phyloP scores from a whole-genome alignment of 2,113 vertebrate species.

The Psilopsiagon aymara region DNA sequence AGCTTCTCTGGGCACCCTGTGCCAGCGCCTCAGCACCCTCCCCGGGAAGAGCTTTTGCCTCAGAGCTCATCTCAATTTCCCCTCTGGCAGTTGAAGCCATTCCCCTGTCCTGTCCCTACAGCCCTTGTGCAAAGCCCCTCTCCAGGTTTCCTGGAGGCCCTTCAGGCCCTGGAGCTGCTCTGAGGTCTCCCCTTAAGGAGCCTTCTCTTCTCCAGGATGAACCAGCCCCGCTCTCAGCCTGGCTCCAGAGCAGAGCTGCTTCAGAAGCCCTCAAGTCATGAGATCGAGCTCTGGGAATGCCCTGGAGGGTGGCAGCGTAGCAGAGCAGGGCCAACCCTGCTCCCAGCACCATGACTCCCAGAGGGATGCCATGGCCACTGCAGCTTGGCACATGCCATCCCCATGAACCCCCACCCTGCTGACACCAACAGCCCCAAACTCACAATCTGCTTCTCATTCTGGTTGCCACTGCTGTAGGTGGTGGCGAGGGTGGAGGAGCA shows the following conservation, averaged over 20 bases:
- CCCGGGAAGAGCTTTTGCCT: no score
- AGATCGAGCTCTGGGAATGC: accelerated
- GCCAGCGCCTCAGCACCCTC: no score
- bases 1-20: no score
- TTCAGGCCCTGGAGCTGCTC: no score
- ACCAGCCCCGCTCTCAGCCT: not conserved
- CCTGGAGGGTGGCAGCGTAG: accelerated
- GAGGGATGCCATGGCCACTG: accelerated
- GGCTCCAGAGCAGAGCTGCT: not conserved
- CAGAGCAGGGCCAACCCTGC: not conserved
- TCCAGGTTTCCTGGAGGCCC: no score
- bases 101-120: no score
- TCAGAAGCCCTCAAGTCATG: not conserved
- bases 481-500: conserved; percentile 97
- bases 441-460: conserved; percentile 96
- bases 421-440: conserved; percentile 57
- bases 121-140: no score
- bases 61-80: no score
- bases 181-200: not conserved
- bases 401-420: accelerated
- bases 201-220: not conserved
- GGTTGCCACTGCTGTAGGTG: conserved; percentile 97
- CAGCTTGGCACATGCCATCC: not conserved
- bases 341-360: accelerated
- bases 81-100: no score